phyloP scores from a whole-genome alignment of 2,797 vertebrate species.

The Enteromius argenteus region DNA sequence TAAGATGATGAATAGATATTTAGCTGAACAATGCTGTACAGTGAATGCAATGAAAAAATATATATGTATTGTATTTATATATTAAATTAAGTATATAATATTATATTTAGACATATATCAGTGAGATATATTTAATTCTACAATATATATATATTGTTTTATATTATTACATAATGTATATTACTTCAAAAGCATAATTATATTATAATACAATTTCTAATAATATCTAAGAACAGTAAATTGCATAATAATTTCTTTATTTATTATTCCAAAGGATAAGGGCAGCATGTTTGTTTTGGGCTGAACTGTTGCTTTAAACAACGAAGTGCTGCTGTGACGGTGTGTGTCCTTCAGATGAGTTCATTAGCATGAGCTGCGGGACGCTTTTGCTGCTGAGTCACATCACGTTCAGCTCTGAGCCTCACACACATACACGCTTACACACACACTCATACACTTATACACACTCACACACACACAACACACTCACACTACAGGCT shows the following conservation, averaged over 20 bases:
- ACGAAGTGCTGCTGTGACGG: not conserved
- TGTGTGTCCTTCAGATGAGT: not conserved
- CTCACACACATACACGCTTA: not conserved
- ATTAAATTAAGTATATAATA: no score
- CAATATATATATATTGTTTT: not conserved
- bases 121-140: no score
- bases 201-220: no score
- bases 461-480: no score
- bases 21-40: no score
- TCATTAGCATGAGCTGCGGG: not conserved
- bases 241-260: not conserved
- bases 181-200: not conserved
- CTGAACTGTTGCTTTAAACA: not conserved
- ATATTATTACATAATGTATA: not conserved
- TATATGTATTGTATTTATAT: not conserved
- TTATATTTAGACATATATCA: no score
- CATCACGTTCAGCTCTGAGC: conserved; percentile 1
- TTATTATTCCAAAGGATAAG: not conserved
- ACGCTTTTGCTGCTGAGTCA: not conserved
- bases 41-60: not conserved
- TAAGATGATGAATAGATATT: not conserved
- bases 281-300: not conserved
- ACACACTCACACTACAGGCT: not conserved
- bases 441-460: no score
- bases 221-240: no score